Percentiles rank a stretch among this genome's conserved stretches.
phyloP scores from a whole-genome alignment of 2,888 invertebrate species.

The Drosophila affinis region DNA sequence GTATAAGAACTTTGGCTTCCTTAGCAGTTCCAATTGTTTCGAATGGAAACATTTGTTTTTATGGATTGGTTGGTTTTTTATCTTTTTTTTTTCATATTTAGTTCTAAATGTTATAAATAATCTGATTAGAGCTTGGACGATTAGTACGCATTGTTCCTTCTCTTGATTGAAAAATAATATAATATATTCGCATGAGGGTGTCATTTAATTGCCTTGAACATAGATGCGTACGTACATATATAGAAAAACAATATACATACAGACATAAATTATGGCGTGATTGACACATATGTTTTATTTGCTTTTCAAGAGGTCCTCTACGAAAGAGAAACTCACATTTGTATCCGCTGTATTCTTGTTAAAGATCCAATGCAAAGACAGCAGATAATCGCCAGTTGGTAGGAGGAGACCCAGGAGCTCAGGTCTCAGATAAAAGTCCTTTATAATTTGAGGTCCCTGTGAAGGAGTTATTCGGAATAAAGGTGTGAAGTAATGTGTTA shows the following conservation, averaged over 20 bases:
- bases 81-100: no score
- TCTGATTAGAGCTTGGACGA: not conserved
- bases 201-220: not conserved
- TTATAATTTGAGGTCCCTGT: not conserved
- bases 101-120: not conserved
- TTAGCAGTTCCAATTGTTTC: no score
- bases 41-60: no score
- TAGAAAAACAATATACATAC: no score
- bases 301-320: not conserved
- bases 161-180: no score
- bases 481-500: not conserved
- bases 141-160: not conserved
- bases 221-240: no score
- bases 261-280: no score
- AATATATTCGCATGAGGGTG: not conserved
- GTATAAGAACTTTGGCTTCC: no score
- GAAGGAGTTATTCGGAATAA: not conserved
- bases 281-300: not conserved
- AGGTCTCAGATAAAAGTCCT: constrained; percentile 1
- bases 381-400: not conserved
- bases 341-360: not conserved
- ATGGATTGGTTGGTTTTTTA: no score
- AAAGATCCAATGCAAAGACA: not conserved
- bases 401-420: not conserved
- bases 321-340: constrained; percentile 2